These are phyloP conservation scores for Parauchenoglanis ngamensis DNA, from an alignment of 2,797 vertebrate genomes.

Conservation along the genomic window DNA sequence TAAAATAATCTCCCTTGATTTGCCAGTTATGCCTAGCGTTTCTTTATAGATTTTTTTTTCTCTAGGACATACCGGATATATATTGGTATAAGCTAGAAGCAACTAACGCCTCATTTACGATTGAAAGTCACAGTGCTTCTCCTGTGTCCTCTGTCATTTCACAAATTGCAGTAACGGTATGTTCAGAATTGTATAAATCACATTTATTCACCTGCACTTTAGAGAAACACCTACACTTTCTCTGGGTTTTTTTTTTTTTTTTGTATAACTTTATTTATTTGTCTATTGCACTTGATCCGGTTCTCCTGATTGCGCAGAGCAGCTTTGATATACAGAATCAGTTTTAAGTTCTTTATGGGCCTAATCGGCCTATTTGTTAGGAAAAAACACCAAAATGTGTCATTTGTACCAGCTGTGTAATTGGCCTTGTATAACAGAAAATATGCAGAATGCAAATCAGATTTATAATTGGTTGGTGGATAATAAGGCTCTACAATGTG, in stretches of 20 bases:
- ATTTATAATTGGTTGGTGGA: not conserved
- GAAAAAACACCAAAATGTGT: not conserved
- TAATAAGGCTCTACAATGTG: not conserved
- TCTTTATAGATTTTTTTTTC: not conserved
- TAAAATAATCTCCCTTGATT: not conserved
- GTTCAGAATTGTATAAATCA: not conserved
- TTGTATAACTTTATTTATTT: not conserved
- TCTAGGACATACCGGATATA: not conserved
- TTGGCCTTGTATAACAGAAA: not conserved
- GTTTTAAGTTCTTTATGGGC: not conserved
- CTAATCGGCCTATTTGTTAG: constrained; percentile 26
- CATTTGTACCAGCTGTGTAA: not conserved
- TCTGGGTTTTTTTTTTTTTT: not conserved
- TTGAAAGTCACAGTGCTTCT: not conserved
- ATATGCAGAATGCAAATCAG: constrained; percentile 12
- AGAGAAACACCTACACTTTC: not conserved
- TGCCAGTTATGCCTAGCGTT: not conserved
- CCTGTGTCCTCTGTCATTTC: not conserved
- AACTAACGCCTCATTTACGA: not conserved
- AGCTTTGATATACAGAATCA: not conserved
- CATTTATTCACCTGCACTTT: not conserved
- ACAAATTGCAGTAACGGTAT: not conserved
- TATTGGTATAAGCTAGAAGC: not conserved
- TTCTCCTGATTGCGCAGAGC: not conserved
- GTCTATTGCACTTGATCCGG: not conserved